Evolutionary conservation across 1,140 invertebrate species (phyloP).

Genomic region (Lordiphosa clarofinis): DNA sequence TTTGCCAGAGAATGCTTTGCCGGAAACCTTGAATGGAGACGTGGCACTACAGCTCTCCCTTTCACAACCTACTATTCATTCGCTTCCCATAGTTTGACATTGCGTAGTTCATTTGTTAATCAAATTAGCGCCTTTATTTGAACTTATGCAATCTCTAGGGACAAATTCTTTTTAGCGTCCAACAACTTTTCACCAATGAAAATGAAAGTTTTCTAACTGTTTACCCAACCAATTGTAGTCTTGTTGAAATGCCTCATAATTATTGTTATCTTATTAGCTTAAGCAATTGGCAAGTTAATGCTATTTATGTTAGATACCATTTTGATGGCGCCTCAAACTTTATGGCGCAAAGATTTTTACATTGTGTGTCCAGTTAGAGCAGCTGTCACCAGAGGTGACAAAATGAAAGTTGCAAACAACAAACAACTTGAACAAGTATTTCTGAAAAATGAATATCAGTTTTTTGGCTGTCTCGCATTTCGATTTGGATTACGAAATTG

Average conservation of each 20-base stretch:
- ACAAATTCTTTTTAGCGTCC: constrained; percentile 30
- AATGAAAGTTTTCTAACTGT: constrained; percentile 65
- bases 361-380: constrained; percentile 12
- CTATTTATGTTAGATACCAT: constrained; percentile 31
- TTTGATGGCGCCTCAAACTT: constrained; percentile 7
- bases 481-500: constrained; percentile 43
- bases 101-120: constrained; percentile 7
- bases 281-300: constrained; percentile 56
- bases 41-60: too few relatives aligned
- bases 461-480: constrained; percentile 38
- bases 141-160: constrained; percentile 22
- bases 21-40: too few relatives aligned
- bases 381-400: constrained; percentile 15
- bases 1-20: too few relatives aligned
- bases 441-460: neutral
- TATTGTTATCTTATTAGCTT: constrained; percentile 36
- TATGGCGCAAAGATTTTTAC: constrained; percentile 2
- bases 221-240: constrained; percentile 29
- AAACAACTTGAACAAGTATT: constrained; percentile 7
- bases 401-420: constrained; percentile 59
- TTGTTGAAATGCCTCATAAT: constrained; percentile 17
- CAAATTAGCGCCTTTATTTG: constrained; percentile 34
- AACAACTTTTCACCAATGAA: constrained; percentile 32
- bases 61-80: too few relatives aligned
- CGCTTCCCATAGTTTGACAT: too few relatives aligned